Conservation (phyloP, 2,888 invertebrate species). For the Leistus spinibarbis region DNA sequence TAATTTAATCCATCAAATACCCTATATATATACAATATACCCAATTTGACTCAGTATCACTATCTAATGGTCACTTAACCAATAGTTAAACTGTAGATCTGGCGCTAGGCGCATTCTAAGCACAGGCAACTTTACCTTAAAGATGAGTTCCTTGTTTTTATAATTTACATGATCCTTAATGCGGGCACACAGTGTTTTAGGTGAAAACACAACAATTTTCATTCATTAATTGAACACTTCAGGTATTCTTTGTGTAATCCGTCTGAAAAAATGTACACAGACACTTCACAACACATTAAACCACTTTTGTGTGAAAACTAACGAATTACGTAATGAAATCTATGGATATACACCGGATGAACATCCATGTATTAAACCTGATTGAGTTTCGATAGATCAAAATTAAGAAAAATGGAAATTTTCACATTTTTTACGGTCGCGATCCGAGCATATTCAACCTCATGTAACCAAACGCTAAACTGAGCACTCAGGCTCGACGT, state of each 20-base stretch:
- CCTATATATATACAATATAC: not conserved
- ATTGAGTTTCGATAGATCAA: not conserved
- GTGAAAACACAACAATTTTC: not conserved
- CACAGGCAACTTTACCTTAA: not conserved
- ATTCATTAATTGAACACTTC: not conserved
- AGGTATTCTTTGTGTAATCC: not conserved
- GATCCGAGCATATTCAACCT: not conserved
- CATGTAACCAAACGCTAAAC: not conserved
- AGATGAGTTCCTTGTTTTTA: not conserved
- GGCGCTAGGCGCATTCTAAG: not conserved
- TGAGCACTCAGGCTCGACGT: constrained; percentile 4
- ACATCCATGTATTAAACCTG: not conserved
- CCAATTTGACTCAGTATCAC: not conserved
- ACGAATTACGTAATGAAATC: not conserved
- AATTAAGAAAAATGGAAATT: constrained; percentile 10
- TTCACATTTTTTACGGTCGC: constrained; percentile 17
- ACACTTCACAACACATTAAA: constrained; percentile 17
- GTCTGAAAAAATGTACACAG: constrained; percentile 7
- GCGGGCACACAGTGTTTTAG: not conserved
- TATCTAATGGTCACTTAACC: not conserved
- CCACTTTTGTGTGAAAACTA: not conserved
- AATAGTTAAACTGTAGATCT: not conserved
- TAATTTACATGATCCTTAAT: constrained; percentile 27
- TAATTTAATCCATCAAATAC: constrained; percentile 20
- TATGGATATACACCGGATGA: not conserved